phyloP scores from a whole-genome alignment of 2,797 vertebrate species.

The Leucoraja ocellata region DNA sequence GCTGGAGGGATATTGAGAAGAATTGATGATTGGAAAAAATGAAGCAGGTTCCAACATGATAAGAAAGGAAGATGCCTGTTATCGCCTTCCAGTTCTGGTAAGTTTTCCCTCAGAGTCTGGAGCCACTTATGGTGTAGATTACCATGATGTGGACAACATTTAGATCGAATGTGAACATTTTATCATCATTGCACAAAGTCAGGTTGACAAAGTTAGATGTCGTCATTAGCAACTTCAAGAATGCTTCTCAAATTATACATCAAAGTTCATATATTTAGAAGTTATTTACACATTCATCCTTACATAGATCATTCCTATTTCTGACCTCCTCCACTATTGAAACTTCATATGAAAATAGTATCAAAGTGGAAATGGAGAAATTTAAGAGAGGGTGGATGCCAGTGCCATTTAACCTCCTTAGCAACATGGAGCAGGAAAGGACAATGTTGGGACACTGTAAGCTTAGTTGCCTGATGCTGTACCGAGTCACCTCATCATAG shows the following conservation, averaged over 20 bases:
- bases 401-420: neutral
- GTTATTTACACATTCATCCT: neutral
- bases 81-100: slow-evolving; percentile 10
- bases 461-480: neutral
- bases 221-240: neutral
- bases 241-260: neutral
- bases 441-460: slow-evolving; percentile 13
- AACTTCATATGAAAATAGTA: neutral
- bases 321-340: neutral
- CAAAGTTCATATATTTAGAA: slow-evolving; percentile 9
- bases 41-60: neutral
- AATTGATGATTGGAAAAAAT: neutral
- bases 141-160: no score
- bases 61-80: neutral
- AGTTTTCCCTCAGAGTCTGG: neutral
- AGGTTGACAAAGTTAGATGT: neutral
- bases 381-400: slow-evolving; percentile 2
- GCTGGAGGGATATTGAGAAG: neutral
- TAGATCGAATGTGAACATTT: neutral
- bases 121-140: neutral
- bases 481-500: neutral
- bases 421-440: neutral
- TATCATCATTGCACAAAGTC: neutral
- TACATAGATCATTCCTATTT: neutral
- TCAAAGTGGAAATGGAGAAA: neutral